Conservation (phyloP, 2,797 vertebrate species). For the Myripristis murdjan region DNA sequence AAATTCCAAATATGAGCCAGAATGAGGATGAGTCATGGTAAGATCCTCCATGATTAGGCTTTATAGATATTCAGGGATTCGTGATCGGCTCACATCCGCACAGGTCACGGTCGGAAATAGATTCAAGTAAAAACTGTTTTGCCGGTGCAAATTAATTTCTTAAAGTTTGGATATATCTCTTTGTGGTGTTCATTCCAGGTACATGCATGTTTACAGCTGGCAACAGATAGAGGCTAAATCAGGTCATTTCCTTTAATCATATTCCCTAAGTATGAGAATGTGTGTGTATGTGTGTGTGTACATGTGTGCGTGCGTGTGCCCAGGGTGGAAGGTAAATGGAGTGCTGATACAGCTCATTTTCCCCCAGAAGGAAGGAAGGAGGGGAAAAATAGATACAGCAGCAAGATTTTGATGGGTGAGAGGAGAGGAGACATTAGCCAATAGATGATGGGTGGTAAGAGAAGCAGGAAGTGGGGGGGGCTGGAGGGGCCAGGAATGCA, state of each 20-base stretch:
- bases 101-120: too few species aligned
- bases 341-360: constrained; percentile 83
- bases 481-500: too few species aligned
- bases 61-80: constrained; percentile 31
- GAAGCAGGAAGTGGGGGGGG: constrained; percentile 38
- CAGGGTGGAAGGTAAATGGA: constrained; percentile 63
- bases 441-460: constrained; percentile 79
- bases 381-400: constrained; percentile 68
- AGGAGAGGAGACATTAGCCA: constrained; percentile 79
- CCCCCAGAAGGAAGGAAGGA: constrained; percentile 55
- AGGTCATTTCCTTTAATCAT: constrained; percentile 74
- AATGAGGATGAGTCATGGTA: constrained; percentile 53
- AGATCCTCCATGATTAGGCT: constrained; percentile 55
- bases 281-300: constrained; percentile 24
- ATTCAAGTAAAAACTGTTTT: neutral
- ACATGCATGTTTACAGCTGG: constrained; percentile 57
- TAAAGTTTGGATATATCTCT: constrained; percentile 6
- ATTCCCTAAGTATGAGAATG: constrained; percentile 48
- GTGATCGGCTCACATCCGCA: neutral
- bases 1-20: constrained; percentile 14
- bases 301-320: constrained; percentile 35
- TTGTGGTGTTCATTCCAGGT: constrained; percentile 31
- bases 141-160: too few species aligned
- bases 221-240: constrained; percentile 79
- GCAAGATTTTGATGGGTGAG: constrained; percentile 83